Conservation (phyloP, 2,888 invertebrate genomes). For the Folsomia manolachei region DNA sequence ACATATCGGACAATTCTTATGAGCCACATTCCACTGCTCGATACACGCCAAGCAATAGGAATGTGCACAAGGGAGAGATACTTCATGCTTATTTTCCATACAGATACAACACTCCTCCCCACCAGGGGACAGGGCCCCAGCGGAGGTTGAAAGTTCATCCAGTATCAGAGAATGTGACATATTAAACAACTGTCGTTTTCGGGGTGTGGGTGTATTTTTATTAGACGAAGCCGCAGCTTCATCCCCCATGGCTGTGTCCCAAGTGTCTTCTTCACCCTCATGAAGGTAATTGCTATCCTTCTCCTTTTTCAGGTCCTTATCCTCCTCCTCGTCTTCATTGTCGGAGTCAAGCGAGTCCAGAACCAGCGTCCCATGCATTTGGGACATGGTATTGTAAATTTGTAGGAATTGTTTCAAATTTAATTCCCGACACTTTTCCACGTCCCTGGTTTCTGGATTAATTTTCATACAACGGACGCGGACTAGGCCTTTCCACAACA, state of each 20-base stretch:
- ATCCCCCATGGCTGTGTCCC: not conserved
- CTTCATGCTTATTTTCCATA: slow-evolving; percentile 67
- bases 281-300: not conserved
- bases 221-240: not conserved
- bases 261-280: not conserved
- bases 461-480: slow-evolving; percentile 65
- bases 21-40: slow-evolving; percentile 69
- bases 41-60: slow-evolving; percentile 69
- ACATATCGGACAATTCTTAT: slow-evolving; percentile 70
- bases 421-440: slow-evolving; percentile 62
- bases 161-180: slow-evolving; percentile 48
- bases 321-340: not conserved
- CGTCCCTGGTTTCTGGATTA: slow-evolving; percentile 56
- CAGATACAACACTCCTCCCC: slow-evolving; percentile 68
- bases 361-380: slow-evolving; percentile 11
- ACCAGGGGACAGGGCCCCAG: slow-evolving; percentile 41
- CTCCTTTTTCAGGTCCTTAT: not conserved
- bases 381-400: slow-evolving; percentile 53
- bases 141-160: slow-evolving; percentile 47
- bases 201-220: not conserved
- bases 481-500: slow-evolving; percentile 69
- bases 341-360: not conserved
- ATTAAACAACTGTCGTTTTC: slow-evolving; percentile 8
- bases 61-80: slow-evolving; percentile 65
- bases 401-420: slow-evolving; percentile 65